Evolutionary conservation across 2,797 vertebrate genomes (phyloP).

Genomic region (Neomorphus geoffroyi): DNA sequence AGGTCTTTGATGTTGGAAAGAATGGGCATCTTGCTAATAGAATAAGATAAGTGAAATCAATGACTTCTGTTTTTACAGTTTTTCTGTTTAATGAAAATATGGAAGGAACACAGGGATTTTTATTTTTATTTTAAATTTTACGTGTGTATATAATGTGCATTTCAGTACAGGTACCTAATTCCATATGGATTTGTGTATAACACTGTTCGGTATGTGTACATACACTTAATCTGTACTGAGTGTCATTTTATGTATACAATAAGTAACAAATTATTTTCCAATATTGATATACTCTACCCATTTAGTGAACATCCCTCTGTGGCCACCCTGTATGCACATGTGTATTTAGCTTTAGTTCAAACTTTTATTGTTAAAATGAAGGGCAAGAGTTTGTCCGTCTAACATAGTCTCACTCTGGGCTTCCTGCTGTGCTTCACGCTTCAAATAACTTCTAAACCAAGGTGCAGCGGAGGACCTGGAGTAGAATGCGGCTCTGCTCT

Average conservation of each 20-base stretch:
- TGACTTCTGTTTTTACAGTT: not conserved
- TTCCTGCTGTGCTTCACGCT: not conserved
- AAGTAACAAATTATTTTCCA: not conserved
- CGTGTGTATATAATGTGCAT: not conserved
- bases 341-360: not conserved
- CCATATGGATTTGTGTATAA: not conserved
- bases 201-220: not conserved
- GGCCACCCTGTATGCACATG: too few species aligned
- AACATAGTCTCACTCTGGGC: accelerated
- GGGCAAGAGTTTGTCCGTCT: not conserved
- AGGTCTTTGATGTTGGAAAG: not conserved
- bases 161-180: not conserved
- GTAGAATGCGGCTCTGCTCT: not conserved
- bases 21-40: not conserved
- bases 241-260: not conserved
- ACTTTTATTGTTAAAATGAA: not conserved
- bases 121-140: not conserved
- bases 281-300: not conserved
- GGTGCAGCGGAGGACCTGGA: not conserved
- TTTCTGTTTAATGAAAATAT: not conserved
- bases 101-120: not conserved
- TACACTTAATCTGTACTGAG: not conserved
- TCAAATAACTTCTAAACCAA: not conserved
- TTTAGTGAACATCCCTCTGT: not conserved
- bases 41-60: not conserved